Base-by-base conservation (phyloP, 1,140 invertebrate genomes). In the Hyles euphorbiae region DNA sequence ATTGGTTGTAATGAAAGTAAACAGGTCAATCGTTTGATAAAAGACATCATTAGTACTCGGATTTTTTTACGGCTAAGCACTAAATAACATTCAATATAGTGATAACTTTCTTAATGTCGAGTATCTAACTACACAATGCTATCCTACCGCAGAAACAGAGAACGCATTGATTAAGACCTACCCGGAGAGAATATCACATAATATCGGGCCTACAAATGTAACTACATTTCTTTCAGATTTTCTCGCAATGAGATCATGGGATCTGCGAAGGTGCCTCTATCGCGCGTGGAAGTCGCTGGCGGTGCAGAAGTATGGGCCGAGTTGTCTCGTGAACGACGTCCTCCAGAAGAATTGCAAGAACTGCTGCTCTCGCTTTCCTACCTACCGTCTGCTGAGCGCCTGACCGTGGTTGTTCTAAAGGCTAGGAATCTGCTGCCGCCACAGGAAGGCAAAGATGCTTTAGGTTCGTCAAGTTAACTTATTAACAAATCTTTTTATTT, bases 381-480 rank as follows among this genome's bases (percentile, higher is more conserved):
- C 78, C 87, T 97, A 47, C 96, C 96, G 3, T 96, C 95, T 53
- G 96, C 96, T 11, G 95, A 97, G 79, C 90, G 96, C 54, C 89
- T 97, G 1, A 97, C 95, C 0, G 93, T 97, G 2, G 94, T 95
- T 3, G 91, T 97, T 2, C 90, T 96, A 69, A 96, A 96, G 83
- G 96, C 96, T 0, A 91, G 95, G 62, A 97, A 97, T 87, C 87
- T 97, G 44, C 92, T 94, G 70, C 89, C 91, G n/a, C 91, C 91
- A 0, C 90, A 93, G 65, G 93, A 92, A 66, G 83, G 84, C 11
- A 93, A 92, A 67, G 92, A 93, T 56, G 90, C 85, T 60, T 81
- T 92, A 72, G 92, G 92, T 93, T 82, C 76, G 63, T 64, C 46
- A 53, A 47, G 5, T 22, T 22, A 22, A 22, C 22, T 22, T 22